Percentiles rank a stretch among this genome's conserved stretches.
phyloP scores from a whole-genome alignment of 2,888 invertebrate genomes.

The Sphaerophoria rueppellii region DNA sequence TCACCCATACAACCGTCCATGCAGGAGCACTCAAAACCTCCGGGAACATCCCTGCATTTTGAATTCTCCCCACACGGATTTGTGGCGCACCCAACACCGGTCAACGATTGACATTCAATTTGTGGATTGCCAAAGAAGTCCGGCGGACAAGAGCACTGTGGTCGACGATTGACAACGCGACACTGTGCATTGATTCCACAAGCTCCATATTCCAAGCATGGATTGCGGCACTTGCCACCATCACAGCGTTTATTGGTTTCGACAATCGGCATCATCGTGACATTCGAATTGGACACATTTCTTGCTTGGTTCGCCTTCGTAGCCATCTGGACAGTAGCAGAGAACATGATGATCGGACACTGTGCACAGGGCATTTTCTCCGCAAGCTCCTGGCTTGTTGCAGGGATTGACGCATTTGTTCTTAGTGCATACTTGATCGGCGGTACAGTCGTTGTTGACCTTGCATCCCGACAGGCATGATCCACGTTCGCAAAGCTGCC shows the following conservation, averaged over 20 bases:
- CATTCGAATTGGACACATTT: conserved; percentile 91
- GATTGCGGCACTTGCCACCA: conserved; percentile 90
- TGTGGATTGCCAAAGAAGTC: conserved; percentile 88
- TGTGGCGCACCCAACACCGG: conserved; percentile 88
- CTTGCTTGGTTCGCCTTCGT: conserved; percentile 90
- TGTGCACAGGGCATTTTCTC: conserved; percentile 90
- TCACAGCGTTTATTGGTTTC: conserved; percentile 90
- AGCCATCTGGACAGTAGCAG: conserved; percentile 94
- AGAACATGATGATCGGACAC: conserved; percentile 91
- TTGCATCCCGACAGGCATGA: conserved; percentile 91
- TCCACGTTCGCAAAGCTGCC: conserved; percentile 89
- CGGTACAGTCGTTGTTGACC: conserved; percentile 90
- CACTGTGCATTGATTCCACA: conserved; percentile 94
- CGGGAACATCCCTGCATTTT: conserved; percentile 89
- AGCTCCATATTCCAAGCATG: conserved; percentile 88
- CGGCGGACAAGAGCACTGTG: conserved; percentile 90
- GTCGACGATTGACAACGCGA: conserved; percentile 88
- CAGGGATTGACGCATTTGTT: conserved; percentile 89
- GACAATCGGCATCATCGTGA: conserved; percentile 88
- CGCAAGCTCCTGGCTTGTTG: conserved; percentile 87
- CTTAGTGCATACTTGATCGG: conserved; percentile 88
- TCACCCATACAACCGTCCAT: conserved; percentile 91
- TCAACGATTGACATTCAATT: conserved; percentile 87
- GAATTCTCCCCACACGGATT: conserved; percentile 94
- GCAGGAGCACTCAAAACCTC: conserved; percentile 92